These are phyloP conservation scores for Galendromus occidentalis DNA, from an alignment of 1,140 invertebrate species.

Conservation along the genomic window DNA sequence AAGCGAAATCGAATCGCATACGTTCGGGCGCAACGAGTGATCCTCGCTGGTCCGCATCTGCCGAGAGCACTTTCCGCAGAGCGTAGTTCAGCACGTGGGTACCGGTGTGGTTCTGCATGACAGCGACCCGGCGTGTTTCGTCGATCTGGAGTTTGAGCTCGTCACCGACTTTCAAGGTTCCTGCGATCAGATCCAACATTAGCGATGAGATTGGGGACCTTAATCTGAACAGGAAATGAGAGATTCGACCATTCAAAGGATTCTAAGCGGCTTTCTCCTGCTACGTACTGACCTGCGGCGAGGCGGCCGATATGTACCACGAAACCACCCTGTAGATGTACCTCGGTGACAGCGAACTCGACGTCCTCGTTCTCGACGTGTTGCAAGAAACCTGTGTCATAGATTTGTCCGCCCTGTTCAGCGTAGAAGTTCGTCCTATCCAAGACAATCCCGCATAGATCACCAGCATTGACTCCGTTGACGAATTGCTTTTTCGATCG, in stretches of 20 bases:
- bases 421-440: conserved; percentile 78
- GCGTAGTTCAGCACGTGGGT: conserved; percentile 94
- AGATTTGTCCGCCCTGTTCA: conserved; percentile 95
- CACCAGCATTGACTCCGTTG: conserved; percentile 51
- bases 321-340: conserved; percentile 88
- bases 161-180: conserved; percentile 65
- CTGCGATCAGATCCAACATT: conserved; percentile 30
- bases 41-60: conserved; percentile 84
- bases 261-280: too few species aligned
- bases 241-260: too few species aligned
- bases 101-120: conserved; percentile 99
- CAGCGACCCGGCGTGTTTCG: conserved; percentile 41
- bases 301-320: conserved; percentile 74
- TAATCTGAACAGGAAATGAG: too few species aligned
- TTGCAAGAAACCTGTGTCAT: conserved; percentile 86
- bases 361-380: conserved; percentile 52
- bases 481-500: conserved; percentile 67
- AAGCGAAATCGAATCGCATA: conserved; percentile 87
- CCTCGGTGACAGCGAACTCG: conserved; percentile 84
- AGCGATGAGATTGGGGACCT: too few species aligned
- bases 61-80: conserved; percentile 63
- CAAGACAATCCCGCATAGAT: conserved; percentile 77
- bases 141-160: conserved; percentile 61
- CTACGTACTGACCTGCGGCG: background rate
- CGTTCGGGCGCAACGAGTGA: conserved; percentile 95